Evolutionary conservation across 53 echinoderm and acorn worm genomes (phyloP).

Genomic region (Astropecten irregularis): DNA sequence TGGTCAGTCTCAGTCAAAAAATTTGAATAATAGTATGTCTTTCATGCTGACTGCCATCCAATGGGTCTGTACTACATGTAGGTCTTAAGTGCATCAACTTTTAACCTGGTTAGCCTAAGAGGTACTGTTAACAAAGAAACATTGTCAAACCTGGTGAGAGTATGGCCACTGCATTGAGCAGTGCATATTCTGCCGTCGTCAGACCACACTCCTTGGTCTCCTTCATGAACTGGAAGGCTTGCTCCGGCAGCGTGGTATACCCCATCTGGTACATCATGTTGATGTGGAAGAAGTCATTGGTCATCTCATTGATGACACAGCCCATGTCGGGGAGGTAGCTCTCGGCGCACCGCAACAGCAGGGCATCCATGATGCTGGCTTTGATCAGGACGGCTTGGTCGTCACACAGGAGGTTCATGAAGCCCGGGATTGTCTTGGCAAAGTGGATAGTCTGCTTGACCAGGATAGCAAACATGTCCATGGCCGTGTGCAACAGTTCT

Average conservation of each 20-base stretch:
- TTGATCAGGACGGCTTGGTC: constrained; percentile 97
- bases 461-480: constrained; percentile 97
- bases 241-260: constrained; percentile 84
- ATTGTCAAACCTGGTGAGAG: constrained; percentile 97
- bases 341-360: constrained; percentile 89
- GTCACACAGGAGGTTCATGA: constrained; percentile 85
- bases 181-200: constrained; percentile 87
- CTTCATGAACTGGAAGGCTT: constrained; percentile 94
- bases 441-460: constrained; percentile 97
- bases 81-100: too few relatives aligned
- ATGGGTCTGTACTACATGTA: too few relatives aligned
- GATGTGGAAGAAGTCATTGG: constrained; percentile 88
- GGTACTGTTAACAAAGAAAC: too few relatives aligned
- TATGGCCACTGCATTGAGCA: constrained; percentile 89
- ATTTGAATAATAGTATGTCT: too few relatives aligned
- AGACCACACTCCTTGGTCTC: constrained; percentile 88
- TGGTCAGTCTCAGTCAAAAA: too few relatives aligned
- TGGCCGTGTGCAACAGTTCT: constrained; percentile 90
- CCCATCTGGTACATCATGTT: constrained; percentile 97
- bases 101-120: too few relatives aligned
- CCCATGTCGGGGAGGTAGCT: constrained; percentile 82
- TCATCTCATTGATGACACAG: constrained; percentile 86
- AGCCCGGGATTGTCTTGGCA: constrained; percentile 95
- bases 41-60: too few relatives aligned
- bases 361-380: constrained; percentile 86